Evolutionary conservation across 2,797 vertebrate genomes (phyloP).

Genomic region (Acanthis flammea): DNA sequence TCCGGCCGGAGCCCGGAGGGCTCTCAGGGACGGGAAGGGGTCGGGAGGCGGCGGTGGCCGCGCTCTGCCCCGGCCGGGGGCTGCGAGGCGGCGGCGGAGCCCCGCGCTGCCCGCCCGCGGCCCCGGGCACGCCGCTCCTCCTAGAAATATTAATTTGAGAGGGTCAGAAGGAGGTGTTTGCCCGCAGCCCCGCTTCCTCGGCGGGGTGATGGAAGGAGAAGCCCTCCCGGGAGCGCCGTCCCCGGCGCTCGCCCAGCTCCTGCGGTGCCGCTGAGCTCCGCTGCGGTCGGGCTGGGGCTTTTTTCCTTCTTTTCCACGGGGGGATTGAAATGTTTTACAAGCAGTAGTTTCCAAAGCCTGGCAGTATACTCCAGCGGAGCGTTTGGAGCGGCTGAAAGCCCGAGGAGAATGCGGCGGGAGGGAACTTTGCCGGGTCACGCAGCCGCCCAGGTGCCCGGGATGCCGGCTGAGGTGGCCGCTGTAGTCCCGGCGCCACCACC

Average conservation of each 20-base stretch:
- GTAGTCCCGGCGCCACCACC: neutral
- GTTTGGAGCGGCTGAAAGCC: neutral
- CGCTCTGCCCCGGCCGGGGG: neutral
- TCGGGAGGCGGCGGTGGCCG: neutral
- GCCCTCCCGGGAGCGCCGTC: neutral
- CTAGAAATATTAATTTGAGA: fast-evolving
- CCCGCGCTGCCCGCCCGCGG: neutral
- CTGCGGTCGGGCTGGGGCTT: fast-evolving
- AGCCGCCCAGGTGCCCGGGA: neutral
- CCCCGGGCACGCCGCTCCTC: neutral
- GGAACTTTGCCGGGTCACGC: neutral
- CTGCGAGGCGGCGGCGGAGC: neutral
- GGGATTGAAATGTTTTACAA: neutral
- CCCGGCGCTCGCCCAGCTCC: neutral
- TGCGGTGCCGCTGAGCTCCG: neutral
- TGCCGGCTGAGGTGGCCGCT: neutral
- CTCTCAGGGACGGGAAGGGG: fast-evolving
- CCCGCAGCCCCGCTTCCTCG: neutral
- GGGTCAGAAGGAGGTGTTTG: fast-evolving
- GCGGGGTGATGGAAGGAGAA: neutral
- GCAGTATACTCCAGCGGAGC: neutral
- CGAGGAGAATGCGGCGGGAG: neutral
- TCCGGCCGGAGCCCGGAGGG: neutral
- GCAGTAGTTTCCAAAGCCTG: neutral
- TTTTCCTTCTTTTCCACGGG: neutral